Evolutionary conservation across 2,113 vertebrate species (phyloP).

Genomic region (Neodontobutis hainanensis): DNA sequence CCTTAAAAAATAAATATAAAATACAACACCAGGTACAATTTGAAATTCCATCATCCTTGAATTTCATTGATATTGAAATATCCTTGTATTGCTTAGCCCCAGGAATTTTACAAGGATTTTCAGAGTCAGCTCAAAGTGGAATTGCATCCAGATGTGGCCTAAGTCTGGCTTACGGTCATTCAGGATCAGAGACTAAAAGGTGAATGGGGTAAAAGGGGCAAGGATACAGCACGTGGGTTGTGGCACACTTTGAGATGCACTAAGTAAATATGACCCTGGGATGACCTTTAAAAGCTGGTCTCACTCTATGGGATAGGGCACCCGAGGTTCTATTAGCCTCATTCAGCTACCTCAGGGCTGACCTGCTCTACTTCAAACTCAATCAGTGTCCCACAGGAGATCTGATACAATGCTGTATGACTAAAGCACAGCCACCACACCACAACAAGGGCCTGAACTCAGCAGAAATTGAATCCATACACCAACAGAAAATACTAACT

Average conservation of each 20-base stretch:
- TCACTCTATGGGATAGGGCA: conserved; percentile 40
- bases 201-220: conserved; percentile 27
- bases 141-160: conserved; percentile 72
- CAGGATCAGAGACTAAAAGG: conserved; percentile 26
- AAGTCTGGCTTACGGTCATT: conserved; percentile 42
- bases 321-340: conserved; percentile 69
- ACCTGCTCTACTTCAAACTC: conserved; percentile 75
- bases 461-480: conserved; percentile 35
- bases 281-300: conserved; percentile 57
- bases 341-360: conserved; percentile 61
- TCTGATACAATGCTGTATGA: conserved; percentile 22
- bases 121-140: conserved; percentile 29
- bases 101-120: conserved; percentile 40
- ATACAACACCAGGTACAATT: conserved; percentile 44
- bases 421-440: conserved; percentile 23
- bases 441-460: conserved; percentile 45
- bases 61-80: conserved; percentile 54
- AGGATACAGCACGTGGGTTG: conserved; percentile 55
- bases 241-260: conserved; percentile 69
- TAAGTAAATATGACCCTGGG: conserved; percentile 74
- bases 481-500: conserved; percentile 47
- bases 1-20: conserved; percentile 45
- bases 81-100: conserved; percentile 26
- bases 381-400: conserved; percentile 65
- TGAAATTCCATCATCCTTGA: conserved; percentile 51